Conservation (phyloP, 2,113 vertebrate species). For the Nycticryphes semicollaris region DNA sequence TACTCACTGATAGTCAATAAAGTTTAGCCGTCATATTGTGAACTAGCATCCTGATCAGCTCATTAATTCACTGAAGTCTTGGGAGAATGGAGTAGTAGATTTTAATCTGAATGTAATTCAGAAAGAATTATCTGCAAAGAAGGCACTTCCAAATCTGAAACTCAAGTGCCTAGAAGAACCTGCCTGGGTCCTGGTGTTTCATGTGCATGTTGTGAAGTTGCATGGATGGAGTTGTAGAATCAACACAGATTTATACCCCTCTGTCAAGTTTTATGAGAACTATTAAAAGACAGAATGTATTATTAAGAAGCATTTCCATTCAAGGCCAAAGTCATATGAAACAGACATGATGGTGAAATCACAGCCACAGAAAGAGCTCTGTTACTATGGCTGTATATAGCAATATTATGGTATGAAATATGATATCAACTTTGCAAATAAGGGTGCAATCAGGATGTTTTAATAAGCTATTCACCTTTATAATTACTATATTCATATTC, state of each 20-base stretch:
- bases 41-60: not conserved
- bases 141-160: not conserved
- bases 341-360: not conserved
- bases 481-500: not conserved
- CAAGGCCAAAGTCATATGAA: not conserved
- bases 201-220: not conserved
- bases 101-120: not conserved
- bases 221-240: not conserved
- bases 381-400: not conserved
- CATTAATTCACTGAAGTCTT: not conserved
- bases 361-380: not conserved
- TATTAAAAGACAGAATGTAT: not conserved
- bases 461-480: not conserved
- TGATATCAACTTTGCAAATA: not conserved
- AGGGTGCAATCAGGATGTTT: not conserved
- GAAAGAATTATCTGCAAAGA: not conserved
- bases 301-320: not conserved
- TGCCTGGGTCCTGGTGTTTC: not conserved
- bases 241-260: accelerated
- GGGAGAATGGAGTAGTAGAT: not conserved
- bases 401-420: not conserved
- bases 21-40: not conserved
- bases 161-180: not conserved
- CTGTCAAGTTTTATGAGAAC: not conserved
- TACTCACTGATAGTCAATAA: not conserved